Evolutionary conservation across 2,113 vertebrate species (phyloP).

Genomic region (Ailuropoda melanoleuca): DNA sequence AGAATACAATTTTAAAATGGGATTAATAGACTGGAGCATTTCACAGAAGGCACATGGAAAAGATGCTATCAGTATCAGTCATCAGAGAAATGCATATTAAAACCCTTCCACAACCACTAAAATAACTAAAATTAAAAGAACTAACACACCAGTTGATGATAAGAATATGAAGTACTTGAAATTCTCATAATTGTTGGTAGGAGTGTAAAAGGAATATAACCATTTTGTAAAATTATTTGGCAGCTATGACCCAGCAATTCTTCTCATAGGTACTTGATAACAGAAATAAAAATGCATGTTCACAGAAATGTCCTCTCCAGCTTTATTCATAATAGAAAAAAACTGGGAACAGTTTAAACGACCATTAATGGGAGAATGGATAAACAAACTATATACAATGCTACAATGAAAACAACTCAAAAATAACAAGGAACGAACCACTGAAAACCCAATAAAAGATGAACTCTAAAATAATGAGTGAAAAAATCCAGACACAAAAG

Average conservation of each 20-base stretch:
- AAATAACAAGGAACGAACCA: background rate
- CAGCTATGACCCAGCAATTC: background rate
- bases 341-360: background rate
- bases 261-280: background rate
- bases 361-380: background rate
- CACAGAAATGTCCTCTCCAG: background rate
- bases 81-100: background rate
- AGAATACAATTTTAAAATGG: background rate
- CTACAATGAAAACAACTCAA: background rate
- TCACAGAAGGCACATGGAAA: background rate
- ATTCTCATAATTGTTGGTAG: background rate
- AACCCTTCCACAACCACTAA: background rate
- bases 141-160: background rate
- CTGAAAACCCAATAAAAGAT: background rate
- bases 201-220: background rate
- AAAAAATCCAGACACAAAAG: background rate
- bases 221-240: background rate
- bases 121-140: background rate
- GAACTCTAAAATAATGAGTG: background rate
- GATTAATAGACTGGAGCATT: background rate
- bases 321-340: background rate
- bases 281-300: background rate
- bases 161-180: background rate
- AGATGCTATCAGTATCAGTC: background rate
- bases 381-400: background rate